These are phyloP conservation scores for Falco novaeseelandiae DNA, from an alignment of 2,797 vertebrate species.

Conservation along the genomic window DNA sequence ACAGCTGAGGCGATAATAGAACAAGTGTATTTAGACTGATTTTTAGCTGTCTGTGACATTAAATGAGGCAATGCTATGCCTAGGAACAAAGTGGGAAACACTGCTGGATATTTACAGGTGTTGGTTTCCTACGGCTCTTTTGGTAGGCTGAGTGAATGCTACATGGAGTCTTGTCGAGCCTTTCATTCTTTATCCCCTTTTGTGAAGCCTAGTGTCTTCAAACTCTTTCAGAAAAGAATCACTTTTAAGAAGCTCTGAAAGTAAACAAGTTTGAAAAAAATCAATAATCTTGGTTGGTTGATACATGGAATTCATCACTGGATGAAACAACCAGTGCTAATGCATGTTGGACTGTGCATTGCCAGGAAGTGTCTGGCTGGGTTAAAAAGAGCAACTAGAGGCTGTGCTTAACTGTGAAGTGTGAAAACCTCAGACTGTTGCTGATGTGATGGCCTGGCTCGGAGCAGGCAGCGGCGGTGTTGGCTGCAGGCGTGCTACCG, in stretches of 20 bases:
- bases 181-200: slow-evolving; percentile 11
- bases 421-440: neutral
- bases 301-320: neutral
- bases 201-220: neutral
- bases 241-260: neutral
- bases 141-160: neutral
- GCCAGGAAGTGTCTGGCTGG: neutral
- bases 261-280: slow-evolving; percentile 1
- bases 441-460: neutral
- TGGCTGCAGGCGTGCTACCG: neutral
- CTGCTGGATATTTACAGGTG: slow-evolving; percentile 22
- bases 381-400: neutral
- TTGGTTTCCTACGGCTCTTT: slow-evolving; percentile 28
- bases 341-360: neutral
- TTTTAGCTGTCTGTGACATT: neutral
- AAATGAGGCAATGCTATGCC: neutral
- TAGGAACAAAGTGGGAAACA: neutral
- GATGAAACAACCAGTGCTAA: neutral
- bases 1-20: slow-evolving; percentile 6
- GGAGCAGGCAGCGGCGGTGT: neutral
- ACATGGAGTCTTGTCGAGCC: neutral
- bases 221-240: neutral
- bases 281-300: neutral
- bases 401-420: neutral
- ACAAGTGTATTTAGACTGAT: neutral